Conservation (phyloP, 2,797 vertebrate genomes). For the Rhodeus uyekii region DNA sequence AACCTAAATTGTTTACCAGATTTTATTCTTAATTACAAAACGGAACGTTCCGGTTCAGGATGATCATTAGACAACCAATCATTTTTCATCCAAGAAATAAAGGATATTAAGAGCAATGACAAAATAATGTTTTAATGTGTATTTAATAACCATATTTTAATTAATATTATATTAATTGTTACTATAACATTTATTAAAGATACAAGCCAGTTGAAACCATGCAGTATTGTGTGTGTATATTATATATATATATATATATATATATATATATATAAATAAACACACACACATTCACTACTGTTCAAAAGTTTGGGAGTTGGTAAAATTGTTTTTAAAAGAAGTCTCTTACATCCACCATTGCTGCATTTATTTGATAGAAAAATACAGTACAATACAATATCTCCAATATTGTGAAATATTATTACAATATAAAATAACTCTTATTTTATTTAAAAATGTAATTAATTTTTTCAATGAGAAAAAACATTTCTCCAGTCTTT, state of each 20-base stretch:
- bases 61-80: neutral
- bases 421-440: neutral
- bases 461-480: no score
- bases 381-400: no score
- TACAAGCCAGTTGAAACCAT: neutral
- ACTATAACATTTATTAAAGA: neutral
- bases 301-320: neutral
- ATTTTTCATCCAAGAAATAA: neutral
- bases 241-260: no score
- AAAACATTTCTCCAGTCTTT: no score
- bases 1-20: neutral
- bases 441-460: neutral
- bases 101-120: neutral
- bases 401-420: neutral
- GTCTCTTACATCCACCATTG: neutral
- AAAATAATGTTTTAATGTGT: neutral
- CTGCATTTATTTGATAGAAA: neutral
- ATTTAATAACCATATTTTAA: neutral
- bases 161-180: neutral
- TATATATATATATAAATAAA: no score
- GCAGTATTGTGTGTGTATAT: no score
- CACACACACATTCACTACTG: no score
- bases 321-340: neutral
- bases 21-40: neutral
- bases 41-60: neutral